A percentile compares a stretch with the other conserved stretches of the same genome.
Conservation (phyloP, 1,140 invertebrate species). For the Portunus trituberculatus region DNA sequence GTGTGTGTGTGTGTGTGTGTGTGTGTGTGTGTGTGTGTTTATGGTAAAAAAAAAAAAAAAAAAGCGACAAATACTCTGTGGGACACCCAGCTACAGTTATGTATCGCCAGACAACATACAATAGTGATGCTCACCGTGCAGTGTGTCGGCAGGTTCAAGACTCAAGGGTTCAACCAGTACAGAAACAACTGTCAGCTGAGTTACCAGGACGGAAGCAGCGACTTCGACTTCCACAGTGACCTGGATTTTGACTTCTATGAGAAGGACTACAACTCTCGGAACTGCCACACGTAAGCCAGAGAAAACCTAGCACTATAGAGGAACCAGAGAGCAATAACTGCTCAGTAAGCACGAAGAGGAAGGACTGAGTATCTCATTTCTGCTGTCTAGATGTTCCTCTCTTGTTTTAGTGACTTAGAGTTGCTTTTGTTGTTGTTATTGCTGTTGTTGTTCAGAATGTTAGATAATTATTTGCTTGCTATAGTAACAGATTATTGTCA, state of each 20-base stretch:
- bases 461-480: too few relatives aligned
- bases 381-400: too few relatives aligned
- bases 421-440: too few relatives aligned
- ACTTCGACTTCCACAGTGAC: conserved; percentile 43
- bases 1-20: conserved; percentile 25
- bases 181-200: conserved; percentile 68
- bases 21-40: not conserved
- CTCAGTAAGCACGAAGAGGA: too few relatives aligned
- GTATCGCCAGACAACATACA: too few relatives aligned
- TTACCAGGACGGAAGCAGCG: conserved; percentile 28
- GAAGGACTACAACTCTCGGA: not conserved
- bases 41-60: not conserved
- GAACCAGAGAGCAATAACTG: not conserved
- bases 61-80: not conserved
- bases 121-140: too few relatives aligned
- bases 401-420: too few relatives aligned
- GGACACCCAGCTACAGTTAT: not conserved
- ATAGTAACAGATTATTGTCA: too few relatives aligned
- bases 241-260: conserved; percentile 68
- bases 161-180: conserved; percentile 61
- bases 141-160: conserved; percentile 51
- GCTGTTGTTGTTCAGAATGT: too few relatives aligned
- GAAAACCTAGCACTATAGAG: not conserved
- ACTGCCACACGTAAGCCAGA: not conserved
- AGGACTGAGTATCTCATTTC: too few relatives aligned